Evolutionary conservation across 2,113 vertebrate species (phyloP).

Genomic region (Takifugu flavidus): DNA sequence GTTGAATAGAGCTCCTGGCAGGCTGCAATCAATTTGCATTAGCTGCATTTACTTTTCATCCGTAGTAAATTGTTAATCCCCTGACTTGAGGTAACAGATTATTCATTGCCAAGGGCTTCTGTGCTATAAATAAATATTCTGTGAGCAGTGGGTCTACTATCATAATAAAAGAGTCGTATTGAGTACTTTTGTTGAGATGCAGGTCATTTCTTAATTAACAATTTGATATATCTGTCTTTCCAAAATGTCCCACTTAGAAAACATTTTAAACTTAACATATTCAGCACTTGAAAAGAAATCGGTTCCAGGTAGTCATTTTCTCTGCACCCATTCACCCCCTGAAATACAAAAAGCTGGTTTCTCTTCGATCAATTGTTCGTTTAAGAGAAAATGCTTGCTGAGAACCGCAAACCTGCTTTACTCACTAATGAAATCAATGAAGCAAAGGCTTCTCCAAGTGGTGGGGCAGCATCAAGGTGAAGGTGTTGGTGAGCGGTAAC

Average conservation of each 20-base stretch:
- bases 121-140: not conserved
- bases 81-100: constrained; percentile 40
- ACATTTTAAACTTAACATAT: no score
- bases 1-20: constrained; percentile 19
- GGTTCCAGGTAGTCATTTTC: no score
- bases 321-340: no score
- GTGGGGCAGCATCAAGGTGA: no score
- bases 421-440: constrained; percentile 32
- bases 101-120: constrained; percentile 12
- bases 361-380: no score
- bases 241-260: not conserved
- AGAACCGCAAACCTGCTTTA: constrained; percentile 19
- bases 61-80: constrained; percentile 49
- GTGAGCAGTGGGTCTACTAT: no score
- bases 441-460: constrained; percentile 13
- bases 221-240: not conserved
- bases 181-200: no score
- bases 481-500: no score
- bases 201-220: not conserved
- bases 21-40: constrained; percentile 38
- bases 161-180: not conserved
- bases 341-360: no score
- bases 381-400: no score
- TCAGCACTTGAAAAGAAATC: no score
- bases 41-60: constrained; percentile 51